Percentiles rank a stretch among this genome's conserved stretches.
Conservation (phyloP, 2,113 vertebrate species). For the Nesoenas mayeri region DNA sequence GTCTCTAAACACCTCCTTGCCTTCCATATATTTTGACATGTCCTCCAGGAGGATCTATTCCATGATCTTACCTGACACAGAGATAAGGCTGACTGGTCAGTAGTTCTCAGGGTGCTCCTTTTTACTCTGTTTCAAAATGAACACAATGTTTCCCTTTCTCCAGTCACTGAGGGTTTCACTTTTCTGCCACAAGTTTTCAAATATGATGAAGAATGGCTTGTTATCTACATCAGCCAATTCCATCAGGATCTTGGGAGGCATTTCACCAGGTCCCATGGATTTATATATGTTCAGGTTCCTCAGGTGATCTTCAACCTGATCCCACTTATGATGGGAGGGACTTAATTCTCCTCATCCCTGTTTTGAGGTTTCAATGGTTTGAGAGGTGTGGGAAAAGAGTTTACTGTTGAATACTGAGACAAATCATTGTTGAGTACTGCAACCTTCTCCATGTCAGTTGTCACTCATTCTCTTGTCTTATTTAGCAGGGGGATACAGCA, state of each 20-base stretch:
- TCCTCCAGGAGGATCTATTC: neutral
- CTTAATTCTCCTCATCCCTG: neutral
- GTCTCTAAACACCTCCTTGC: neutral
- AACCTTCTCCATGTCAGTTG: neutral
- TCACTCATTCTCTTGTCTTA: neutral
- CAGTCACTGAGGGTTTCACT: neutral
- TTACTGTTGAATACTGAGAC: neutral
- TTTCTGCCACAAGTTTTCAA: neutral
- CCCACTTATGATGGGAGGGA: neutral
- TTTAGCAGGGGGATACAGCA: neutral
- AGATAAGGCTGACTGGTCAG: neutral
- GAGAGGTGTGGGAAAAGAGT: neutral
- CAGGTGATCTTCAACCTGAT: neutral
- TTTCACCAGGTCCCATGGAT: rapidly evolving
- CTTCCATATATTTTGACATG: neutral
- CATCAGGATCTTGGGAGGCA: neutral
- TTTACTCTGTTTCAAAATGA: neutral
- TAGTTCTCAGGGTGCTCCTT: neutral
- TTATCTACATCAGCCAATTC: rapidly evolving
- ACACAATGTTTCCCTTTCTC: neutral
- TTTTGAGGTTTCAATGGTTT: neutral
- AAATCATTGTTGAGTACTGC: neutral
- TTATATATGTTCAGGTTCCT: neutral
- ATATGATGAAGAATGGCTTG: neutral
- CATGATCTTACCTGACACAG: neutral